Conservation (phyloP, 23 tunicate genomes). For the Halocynthia aurantium region DNA sequence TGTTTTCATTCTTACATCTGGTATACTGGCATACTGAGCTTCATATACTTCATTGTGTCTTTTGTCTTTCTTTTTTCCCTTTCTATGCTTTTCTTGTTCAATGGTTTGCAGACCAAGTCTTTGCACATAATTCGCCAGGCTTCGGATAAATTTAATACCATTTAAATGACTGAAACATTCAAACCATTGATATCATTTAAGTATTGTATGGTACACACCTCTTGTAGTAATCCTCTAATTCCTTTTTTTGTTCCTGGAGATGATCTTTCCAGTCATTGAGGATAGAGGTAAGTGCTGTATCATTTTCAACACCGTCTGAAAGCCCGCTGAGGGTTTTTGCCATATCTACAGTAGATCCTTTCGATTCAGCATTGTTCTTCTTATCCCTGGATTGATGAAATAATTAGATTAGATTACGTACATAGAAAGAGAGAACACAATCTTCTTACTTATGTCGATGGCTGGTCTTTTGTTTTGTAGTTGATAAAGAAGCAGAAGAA, state of each 20-base stretch:
- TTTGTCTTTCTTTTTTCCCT: too few species aligned
- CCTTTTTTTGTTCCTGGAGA: conserved; percentile 61
- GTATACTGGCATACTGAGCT: background rate
- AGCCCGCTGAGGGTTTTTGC: conserved; percentile 5
- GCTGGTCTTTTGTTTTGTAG: background rate
- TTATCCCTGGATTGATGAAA: background rate
- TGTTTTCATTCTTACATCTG: background rate
- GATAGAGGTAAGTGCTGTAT: conserved; percentile 14
- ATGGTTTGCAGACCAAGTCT: background rate
- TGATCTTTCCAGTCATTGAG: conserved; percentile 88
- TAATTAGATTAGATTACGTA: background rate
- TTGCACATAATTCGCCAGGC: background rate
- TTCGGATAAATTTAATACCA: background rate
- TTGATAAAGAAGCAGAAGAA: background rate
- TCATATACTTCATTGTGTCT: background rate
- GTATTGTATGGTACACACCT: conserved; percentile 7
- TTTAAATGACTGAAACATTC: background rate
- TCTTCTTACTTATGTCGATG: background rate
- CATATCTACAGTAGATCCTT: background rate
- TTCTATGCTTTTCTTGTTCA: too few species aligned
- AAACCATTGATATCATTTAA: background rate
- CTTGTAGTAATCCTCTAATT: conserved; percentile 77
- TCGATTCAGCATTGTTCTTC: background rate
- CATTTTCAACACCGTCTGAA: background rate
- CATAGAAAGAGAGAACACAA: background rate